phyloP scores from a whole-genome alignment of 2,888 invertebrate genomes.

The Drosophila pseudotakahashii region DNA sequence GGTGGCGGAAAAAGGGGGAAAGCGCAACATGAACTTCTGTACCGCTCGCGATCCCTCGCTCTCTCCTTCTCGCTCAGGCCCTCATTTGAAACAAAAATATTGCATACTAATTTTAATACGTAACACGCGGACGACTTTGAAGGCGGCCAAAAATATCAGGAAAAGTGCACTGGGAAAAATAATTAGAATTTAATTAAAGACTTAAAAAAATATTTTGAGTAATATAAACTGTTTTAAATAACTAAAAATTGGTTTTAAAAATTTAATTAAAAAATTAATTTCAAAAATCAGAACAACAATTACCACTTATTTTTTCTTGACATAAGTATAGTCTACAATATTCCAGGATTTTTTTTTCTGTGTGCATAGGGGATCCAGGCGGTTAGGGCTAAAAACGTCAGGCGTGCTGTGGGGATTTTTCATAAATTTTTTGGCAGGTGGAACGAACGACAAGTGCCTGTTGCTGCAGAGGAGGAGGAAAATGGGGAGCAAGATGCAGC shows the following conservation, averaged over 20 bases:
- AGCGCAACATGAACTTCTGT: constrained; percentile 57
- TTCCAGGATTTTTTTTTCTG: too few relatives aligned
- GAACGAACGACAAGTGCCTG: constrained; percentile 71
- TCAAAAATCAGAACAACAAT: too few relatives aligned
- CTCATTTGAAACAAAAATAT: constrained; percentile 71
- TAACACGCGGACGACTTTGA: constrained; percentile 76
- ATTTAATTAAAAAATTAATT: too few relatives aligned
- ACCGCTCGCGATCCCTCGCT: constrained; percentile 11
- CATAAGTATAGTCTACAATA: too few relatives aligned
- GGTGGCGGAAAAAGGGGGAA: constrained; percentile 33
- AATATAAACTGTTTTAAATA: too few relatives aligned
- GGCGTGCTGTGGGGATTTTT: constrained; percentile 59
- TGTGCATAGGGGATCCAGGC: not conserved
- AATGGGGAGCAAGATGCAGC: constrained; percentile 34
- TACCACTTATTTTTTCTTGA: too few relatives aligned
- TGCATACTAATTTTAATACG: constrained; percentile 80
- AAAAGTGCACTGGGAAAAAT: constrained; percentile 13
- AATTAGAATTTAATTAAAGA: too few relatives aligned
- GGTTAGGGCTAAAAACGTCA: constrained; percentile 71
- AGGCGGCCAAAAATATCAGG: constrained; percentile 65
- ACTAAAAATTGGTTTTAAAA: too few relatives aligned
- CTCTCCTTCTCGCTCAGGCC: constrained; percentile 16
- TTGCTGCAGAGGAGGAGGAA: not conserved
- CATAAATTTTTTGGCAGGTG: constrained; percentile 76
- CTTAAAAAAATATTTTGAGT: too few relatives aligned